These are phyloP conservation scores for Galeruca laticollis DNA, from an alignment of 2,888 invertebrate species.

Conservation along the genomic window DNA sequence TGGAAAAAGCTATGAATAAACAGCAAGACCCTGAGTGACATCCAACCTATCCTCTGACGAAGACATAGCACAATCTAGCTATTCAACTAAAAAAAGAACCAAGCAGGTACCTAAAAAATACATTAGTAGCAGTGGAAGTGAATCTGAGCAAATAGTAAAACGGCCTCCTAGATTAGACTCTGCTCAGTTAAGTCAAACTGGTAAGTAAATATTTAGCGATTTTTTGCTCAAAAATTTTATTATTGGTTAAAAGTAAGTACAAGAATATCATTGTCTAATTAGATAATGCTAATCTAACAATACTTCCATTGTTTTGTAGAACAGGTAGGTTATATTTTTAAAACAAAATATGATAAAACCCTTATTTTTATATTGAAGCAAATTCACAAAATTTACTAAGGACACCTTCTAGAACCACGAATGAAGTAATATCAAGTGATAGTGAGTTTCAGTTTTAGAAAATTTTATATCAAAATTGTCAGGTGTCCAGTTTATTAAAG, in stretches of 20 bases:
- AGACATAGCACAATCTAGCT: slow-evolving; percentile 4
- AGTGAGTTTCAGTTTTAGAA: background rate
- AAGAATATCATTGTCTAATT: too few species aligned
- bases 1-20: background rate
- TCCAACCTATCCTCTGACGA: background rate
- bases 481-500: background rate
- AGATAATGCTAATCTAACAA: too few species aligned
- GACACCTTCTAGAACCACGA: slow-evolving; percentile 4
- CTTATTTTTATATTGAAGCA: background rate
- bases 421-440: too few species aligned
- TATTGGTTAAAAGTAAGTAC: too few species aligned
- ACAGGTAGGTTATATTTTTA: slow-evolving; percentile 4
- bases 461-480: slow-evolving; percentile 2
- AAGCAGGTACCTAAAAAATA: slow-evolving; percentile 1
- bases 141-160: too few species aligned
- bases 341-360: background rate
- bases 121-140: too few species aligned
- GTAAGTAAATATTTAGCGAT: too few species aligned
- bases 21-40: background rate
- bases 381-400: background rate
- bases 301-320: slow-evolving; percentile 4
- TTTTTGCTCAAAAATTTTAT: too few species aligned
- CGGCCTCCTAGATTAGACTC: too few species aligned
- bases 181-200: too few species aligned
- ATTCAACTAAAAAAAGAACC: slow-evolving; percentile 4